Base-by-base conservation (phyloP, 2,797 vertebrate genomes). In the Smutsia temminckii region DNA sequence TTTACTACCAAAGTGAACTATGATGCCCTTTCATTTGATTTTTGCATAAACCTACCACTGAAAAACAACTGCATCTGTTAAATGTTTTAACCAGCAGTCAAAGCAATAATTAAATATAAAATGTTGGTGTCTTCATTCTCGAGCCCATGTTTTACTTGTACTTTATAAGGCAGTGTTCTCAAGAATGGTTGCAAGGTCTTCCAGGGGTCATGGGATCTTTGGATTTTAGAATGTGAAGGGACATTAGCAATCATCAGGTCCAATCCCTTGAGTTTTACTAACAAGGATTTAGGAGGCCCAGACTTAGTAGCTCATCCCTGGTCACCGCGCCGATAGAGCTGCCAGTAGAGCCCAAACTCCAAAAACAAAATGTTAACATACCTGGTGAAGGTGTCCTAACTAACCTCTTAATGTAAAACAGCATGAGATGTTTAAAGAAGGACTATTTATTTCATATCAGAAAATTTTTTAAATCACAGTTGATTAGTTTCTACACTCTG, bases 41-140 rank as follows among this genome's bases (percentile, higher is more conserved):
- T 89, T 83, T 32, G 64, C 14, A 57, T 87, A 83, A 94, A 81
- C 20, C 29, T 95, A 84, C 53, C 29, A 74, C 53, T 89, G 71
- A 87, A 79, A 95, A 96, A 64, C 51, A 92, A 75, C 6, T 96
- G 55, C 11, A 64, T 78, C 42, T 92, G 49, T 75, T 71, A 92
- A 90, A 89, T 79, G 40, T 72, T 95, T 92, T 85, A 95, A 40
- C 37, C 42, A 81, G 61, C 3, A 61, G 64, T 71, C 57, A 95
- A 94, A 96, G 16, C 37, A 94, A 55, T 90, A 87, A 68, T 63
- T 88, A 91, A 96, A 51, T 84, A 81, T 85, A 74, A 93, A 92
- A 75, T 63, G 12, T 81, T 68, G 49, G 12, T 63, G 8, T 81
- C 37, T 37, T 94, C 29, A 71, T 85, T 91, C 81, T 85, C 11